phyloP scores from a whole-genome alignment of 2,797 vertebrate species.

The Acanthurus tractus region DNA sequence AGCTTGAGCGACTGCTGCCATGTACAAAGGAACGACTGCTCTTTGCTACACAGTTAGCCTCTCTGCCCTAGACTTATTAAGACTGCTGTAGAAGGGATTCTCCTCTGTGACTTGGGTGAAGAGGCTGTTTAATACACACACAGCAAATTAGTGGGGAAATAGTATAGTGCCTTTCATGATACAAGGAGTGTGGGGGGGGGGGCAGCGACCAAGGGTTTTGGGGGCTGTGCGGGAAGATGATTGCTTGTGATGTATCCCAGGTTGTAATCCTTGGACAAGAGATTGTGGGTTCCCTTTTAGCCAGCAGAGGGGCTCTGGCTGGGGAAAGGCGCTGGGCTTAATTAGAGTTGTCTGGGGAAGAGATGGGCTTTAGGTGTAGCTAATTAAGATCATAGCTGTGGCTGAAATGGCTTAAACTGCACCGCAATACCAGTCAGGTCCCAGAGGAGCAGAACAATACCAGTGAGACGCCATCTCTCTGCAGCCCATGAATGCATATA shows the following conservation, averaged over 20 bases:
- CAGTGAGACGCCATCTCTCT: conserved; percentile 65
- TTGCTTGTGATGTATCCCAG: conserved; percentile 88
- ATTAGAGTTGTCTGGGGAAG: conserved; percentile 87
- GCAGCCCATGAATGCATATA: conserved; percentile 63
- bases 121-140: conserved; percentile 86
- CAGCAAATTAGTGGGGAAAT: conserved; percentile 85
- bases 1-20: conserved; percentile 73
- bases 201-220: conserved; percentile 56
- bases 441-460: conserved; percentile 78
- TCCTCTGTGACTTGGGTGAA: conserved; percentile 84
- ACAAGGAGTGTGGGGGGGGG: conserved; percentile 54
- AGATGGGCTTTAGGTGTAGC: conserved; percentile 87
- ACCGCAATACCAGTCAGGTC: conserved; percentile 79
- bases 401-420: conserved; percentile 87
- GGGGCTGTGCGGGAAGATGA: conserved; percentile 77
- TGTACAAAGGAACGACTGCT: conserved; percentile 73
- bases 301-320: conserved; percentile 80
- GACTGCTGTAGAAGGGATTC: conserved; percentile 78
- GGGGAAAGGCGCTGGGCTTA: conserved; percentile 84
- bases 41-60: conserved; percentile 73
- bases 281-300: conserved; percentile 79
- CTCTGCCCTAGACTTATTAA: conserved; percentile 79
- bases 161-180: conserved; percentile 80
- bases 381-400: conserved; percentile 89
- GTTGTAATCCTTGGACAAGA: conserved; percentile 88